phyloP scores from a whole-genome alignment of 1,140 invertebrate genomes.

The Zaprionus taronus region DNA sequence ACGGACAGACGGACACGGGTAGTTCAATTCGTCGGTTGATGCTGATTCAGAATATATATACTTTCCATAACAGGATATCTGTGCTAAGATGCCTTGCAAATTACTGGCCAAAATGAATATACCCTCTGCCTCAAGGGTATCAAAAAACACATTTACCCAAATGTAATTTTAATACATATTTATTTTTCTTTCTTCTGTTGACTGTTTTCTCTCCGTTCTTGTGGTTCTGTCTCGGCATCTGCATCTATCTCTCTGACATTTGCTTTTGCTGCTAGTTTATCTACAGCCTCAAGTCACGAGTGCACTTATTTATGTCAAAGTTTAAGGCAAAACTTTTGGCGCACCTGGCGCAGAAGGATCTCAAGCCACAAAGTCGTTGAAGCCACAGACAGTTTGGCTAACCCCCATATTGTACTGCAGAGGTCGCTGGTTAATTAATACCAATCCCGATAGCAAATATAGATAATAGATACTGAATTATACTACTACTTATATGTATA shows the following conservation, averaged over 20 bases:
- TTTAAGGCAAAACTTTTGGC: constrained; percentile 58
- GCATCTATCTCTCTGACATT: constrained; percentile 21
- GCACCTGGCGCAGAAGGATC: constrained; percentile 48
- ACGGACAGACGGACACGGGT: too few relatives aligned
- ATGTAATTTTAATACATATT: constrained; percentile 37
- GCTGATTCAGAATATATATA: constrained; percentile 3
- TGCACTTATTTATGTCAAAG: constrained; percentile 57
- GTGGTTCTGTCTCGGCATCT: too few relatives aligned
- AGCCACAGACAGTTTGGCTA: constrained; percentile 34
- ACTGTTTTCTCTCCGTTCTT: constrained; percentile 1
- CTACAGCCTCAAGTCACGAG: constrained; percentile 23
- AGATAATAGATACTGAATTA: constrained; percentile 8
- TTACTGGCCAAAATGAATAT: too few relatives aligned
- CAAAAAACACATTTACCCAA: constrained; percentile 6
- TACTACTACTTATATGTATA: constrained; percentile 15
- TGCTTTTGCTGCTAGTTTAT: constrained; percentile 34
- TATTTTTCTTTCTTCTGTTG: constrained; percentile 9
- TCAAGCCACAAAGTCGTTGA: constrained; percentile 32
- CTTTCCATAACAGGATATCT: background rate
- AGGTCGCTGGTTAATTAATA: constrained; percentile 67
- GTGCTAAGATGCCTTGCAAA: too few relatives aligned
- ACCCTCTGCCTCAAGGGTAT: too few relatives aligned
- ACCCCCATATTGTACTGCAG: constrained; percentile 2
- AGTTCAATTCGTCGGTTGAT: too few relatives aligned
- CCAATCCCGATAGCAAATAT: background rate